Conservation (phyloP, 2,113 vertebrate genomes). For the Chaenogobius annularis region DNA sequence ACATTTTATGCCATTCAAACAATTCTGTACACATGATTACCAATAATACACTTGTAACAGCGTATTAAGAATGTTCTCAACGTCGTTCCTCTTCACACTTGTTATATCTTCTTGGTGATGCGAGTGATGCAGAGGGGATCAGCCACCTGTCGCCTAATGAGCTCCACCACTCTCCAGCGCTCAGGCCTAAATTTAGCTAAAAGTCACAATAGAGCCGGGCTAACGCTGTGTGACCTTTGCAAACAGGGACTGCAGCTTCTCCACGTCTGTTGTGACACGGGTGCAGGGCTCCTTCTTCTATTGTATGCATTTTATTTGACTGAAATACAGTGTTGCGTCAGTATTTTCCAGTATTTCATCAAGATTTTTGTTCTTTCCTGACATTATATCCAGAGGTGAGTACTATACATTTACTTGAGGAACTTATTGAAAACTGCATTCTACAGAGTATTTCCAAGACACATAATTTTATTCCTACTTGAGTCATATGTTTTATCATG, state of each 20-base stretch:
- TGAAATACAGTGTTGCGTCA: no score
- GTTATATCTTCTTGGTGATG: constrained; percentile 47
- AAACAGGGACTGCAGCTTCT: neutral
- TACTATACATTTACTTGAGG: no score
- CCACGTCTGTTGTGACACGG: neutral
- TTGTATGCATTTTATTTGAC: no score
- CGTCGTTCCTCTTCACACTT: constrained; percentile 49
- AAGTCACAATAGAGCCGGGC: constrained; percentile 9
- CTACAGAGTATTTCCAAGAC: no score
- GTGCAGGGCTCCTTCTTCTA: neutral
- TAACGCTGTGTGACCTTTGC: constrained; percentile 6
- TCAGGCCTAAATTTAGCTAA: constrained; percentile 14
- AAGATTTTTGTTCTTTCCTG: no score
- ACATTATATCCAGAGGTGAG: no score
- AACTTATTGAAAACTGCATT: no score
- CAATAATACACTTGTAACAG: constrained; percentile 16
- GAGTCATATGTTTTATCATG: no score
- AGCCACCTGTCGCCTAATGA: constrained; percentile 35
- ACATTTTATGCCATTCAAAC: no score
- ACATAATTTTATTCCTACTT: no score
- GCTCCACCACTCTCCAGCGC: constrained; percentile 19
- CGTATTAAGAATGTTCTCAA: constrained; percentile 28
- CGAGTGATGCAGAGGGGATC: constrained; percentile 42
- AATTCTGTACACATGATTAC: no score
- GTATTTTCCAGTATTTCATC: no score